Evolutionary conservation across 2,888 invertebrate species (phyloP).

Genomic region (Euzetes globulus): DNA sequence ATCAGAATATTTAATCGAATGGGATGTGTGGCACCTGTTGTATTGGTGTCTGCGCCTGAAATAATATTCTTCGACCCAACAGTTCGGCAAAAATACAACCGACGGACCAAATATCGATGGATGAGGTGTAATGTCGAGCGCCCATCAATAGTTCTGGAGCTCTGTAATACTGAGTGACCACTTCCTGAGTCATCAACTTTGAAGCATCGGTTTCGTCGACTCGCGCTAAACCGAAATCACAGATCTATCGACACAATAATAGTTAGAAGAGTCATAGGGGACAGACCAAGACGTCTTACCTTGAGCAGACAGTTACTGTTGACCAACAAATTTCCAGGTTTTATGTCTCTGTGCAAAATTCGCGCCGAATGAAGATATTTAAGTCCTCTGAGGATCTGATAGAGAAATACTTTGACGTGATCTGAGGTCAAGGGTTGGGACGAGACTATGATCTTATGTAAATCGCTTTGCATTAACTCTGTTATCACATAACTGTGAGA

Average conservation of each 20-base stretch:
- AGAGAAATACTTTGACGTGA: slow-evolving; percentile 99
- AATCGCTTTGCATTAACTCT: slow-evolving; percentile 97
- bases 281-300: slow-evolving; percentile 49
- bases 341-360: slow-evolving; percentile 96
- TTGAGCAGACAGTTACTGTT: slow-evolving; percentile 99
- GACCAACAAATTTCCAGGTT: slow-evolving; percentile 96
- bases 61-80: slow-evolving; percentile 86
- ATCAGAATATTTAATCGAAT: not conserved
- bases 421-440: slow-evolving; percentile 97
- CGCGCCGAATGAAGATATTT: slow-evolving; percentile 98
- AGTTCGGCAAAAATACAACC: slow-evolving; percentile 99
- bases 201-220: slow-evolving; percentile 90
- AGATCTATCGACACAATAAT: slow-evolving; percentile 61
- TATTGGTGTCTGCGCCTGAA: slow-evolving; percentile 96
- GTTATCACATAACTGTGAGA: slow-evolving; percentile 89
- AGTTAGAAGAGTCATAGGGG: not conserved
- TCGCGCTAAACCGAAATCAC: slow-evolving; percentile 97
- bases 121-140: slow-evolving; percentile 88
- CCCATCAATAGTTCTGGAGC: slow-evolving; percentile 99
- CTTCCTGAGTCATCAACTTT: slow-evolving; percentile 98
- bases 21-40: slow-evolving; percentile 63
- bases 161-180: slow-evolving; percentile 98
- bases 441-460: slow-evolving; percentile 99
- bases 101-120: slow-evolving; percentile 98
- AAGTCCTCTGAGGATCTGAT: slow-evolving; percentile 96